These are phyloP conservation scores for Spodoptera exigua DNA, from an alignment of 2,888 invertebrate genomes.

Conservation along the genomic window DNA sequence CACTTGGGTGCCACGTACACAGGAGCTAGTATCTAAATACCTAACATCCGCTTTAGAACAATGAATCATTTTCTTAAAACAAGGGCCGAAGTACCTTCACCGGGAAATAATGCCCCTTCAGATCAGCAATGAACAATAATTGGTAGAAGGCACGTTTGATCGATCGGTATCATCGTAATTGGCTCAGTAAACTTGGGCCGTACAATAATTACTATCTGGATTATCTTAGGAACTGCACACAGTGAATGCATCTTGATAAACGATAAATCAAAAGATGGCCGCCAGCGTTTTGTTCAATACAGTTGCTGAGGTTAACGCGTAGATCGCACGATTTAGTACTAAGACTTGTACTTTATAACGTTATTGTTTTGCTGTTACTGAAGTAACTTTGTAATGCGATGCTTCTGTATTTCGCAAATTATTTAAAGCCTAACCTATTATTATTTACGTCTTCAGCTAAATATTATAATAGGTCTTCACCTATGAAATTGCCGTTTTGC, in stretches of 20 bases:
- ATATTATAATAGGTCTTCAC: too few species aligned
- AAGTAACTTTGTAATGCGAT: too few species aligned
- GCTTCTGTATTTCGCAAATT: too few species aligned
- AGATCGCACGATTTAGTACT: slow-evolving; percentile 6
- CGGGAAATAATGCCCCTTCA: slow-evolving; percentile 62
- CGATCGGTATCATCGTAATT: slow-evolving; percentile 81
- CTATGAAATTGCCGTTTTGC: too few species aligned
- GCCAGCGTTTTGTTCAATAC: slow-evolving; percentile 28
- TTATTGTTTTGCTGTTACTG: too few species aligned
- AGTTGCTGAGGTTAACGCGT: slow-evolving; percentile 25
- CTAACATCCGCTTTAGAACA: slow-evolving; percentile 56
- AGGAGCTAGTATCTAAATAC: slow-evolving; percentile 20
- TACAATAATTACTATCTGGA: slow-evolving; percentile 65
- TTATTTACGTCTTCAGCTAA: too few species aligned
- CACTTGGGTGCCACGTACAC: too few species aligned
- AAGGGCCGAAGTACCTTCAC: slow-evolving; percentile 66
- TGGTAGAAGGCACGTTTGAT: slow-evolving; percentile 68
- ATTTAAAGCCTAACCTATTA: too few species aligned
- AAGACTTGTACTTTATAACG: neutral
- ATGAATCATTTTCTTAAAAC: slow-evolving; percentile 60
- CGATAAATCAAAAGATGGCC: slow-evolving; percentile 5
- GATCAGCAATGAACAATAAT: slow-evolving; percentile 73
- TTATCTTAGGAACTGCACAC: slow-evolving; percentile 61
- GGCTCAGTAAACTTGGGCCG: slow-evolving; percentile 72
- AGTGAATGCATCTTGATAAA: slow-evolving; percentile 29